These are phyloP conservation scores for Agrochola litura DNA, from an alignment of 2,888 invertebrate genomes.

Conservation along the genomic window DNA sequence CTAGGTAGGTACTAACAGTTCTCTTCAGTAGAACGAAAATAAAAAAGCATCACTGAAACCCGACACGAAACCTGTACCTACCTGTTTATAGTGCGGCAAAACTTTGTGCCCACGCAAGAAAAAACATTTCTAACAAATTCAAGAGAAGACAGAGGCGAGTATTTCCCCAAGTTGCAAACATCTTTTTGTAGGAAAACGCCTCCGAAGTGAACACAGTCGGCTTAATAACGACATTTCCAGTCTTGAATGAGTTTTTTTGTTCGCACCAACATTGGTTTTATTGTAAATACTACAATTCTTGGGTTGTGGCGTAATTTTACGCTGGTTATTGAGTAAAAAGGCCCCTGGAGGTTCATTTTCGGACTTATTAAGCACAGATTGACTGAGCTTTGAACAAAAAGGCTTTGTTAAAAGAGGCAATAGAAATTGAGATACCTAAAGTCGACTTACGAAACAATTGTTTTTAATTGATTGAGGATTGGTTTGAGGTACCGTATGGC, in stretches of 20 bases:
- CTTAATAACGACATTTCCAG: constrained; percentile 67
- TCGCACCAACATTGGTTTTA: constrained; percentile 59
- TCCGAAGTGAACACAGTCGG: constrained; percentile 54
- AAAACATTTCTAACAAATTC: constrained; percentile 60
- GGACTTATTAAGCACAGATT: constrained; percentile 51
- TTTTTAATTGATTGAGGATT: background rate
- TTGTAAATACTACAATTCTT: constrained; percentile 60
- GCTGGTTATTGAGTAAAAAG: constrained; percentile 46
- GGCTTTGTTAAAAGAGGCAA: constrained; percentile 13
- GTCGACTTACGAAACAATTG: background rate
- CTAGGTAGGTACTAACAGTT: constrained; percentile 12
- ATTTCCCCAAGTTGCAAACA: constrained; percentile 60
- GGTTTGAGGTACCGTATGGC: background rate
- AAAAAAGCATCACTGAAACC: constrained; percentile 22
- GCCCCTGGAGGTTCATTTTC: constrained; percentile 36
- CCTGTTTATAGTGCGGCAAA: constrained; percentile 52
- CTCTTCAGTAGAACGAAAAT: constrained; percentile 15
- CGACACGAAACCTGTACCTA: constrained; percentile 22
- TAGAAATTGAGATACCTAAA: background rate
- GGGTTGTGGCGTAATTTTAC: constrained; percentile 45
- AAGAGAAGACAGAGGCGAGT: constrained; percentile 47
- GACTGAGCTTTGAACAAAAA: constrained; percentile 36
- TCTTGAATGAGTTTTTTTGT: constrained; percentile 58
- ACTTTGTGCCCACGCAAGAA: constrained; percentile 50
- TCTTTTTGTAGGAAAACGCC: constrained; percentile 56